Evolutionary conservation across 2,113 vertebrate genomes (phyloP).

Genomic region (Oncorhynchus tshawytscha): DNA sequence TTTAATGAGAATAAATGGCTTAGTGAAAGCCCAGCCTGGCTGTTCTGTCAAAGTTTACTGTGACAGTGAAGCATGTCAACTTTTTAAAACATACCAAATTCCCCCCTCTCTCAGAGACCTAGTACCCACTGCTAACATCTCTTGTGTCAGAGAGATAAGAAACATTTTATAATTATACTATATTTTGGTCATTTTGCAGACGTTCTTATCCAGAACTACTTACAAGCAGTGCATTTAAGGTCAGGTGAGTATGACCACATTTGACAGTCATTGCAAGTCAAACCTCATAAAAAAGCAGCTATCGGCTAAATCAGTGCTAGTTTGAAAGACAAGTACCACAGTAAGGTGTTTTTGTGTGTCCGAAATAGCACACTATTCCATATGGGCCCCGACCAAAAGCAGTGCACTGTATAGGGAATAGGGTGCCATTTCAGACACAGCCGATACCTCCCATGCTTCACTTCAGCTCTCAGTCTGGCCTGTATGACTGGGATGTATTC

Average conservation of each 20-base stretch:
- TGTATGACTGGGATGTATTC: conserved; percentile 41
- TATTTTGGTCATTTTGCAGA: conserved; percentile 7
- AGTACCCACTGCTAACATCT: conserved; percentile 38
- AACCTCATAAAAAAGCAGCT: too few species aligned
- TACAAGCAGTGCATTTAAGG: too few species aligned
- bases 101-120: conserved; percentile 25
- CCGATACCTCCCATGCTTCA: not conserved
- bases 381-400: too few species aligned
- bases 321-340: too few species aligned
- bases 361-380: too few species aligned
- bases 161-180: conserved; percentile 38
- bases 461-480: conserved; percentile 33
- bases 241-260: too few species aligned
- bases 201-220: not conserved
- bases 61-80: conserved; percentile 7
- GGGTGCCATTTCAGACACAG: not conserved
- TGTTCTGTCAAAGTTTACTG: conserved; percentile 37
- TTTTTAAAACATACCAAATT: conserved; percentile 24
- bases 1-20: conserved; percentile 68
- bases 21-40: conserved; percentile 58
- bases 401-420: too few species aligned
- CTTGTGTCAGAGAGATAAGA: conserved; percentile 47
- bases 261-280: too few species aligned
- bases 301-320: too few species aligned
- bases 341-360: too few species aligned